Base-by-base conservation (phyloP, 2,113 vertebrate species). In the Poecilia latipinna region DNA sequence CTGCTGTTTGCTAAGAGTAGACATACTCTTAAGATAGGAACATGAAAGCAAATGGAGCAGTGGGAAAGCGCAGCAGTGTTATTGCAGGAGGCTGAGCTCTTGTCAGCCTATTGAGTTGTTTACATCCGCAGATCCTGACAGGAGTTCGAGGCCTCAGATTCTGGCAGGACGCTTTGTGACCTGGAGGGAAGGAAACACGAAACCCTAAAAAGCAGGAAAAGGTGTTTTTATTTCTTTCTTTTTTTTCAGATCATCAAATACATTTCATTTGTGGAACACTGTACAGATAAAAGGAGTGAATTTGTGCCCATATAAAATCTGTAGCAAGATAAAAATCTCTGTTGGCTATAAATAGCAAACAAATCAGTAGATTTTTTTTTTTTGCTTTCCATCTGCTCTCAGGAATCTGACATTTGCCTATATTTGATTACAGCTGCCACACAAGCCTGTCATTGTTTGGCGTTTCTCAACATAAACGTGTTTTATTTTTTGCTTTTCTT, bases 81-180 rank as follows among this genome's bases (percentile, higher is more conserved):
- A 80, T 75, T 82, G 80, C 74, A 73, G 61, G 61, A 74, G 78
- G 74, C 67, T 33, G 67, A 66, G 51, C 61, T 82, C 82, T 86
- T 91, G 78, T 92, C 88, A 84, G 82, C 57, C 70, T 48, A 77
- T 88, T 72, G 80, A 89, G 84, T 89, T 92, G 88, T 91, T 91
- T 93, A 89, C 88, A 84, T 85, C 84, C 61, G 70, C 69, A 75
- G 48, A 86, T 83, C 83, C 82, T 76, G 84, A 88, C 77, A 75
- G 87, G 90, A 84, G 73, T 65, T 44, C 1, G 67, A 61, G 78
- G 84, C 80, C 80, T 87, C 61, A 69, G 77, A 86, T 57, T 29
- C 61, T 72, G 80, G 73, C 75, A 35, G 79, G 60, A 65, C 48
- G 77, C 78, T 61, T 42, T 13, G 22, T 77, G 75, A 85, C 86